Percentiles rank a stretch among this genome's conserved stretches.
Evolutionary conservation across 1,140 invertebrate species (phyloP).

Genomic region (Atopsyche davidsoni): DNA sequence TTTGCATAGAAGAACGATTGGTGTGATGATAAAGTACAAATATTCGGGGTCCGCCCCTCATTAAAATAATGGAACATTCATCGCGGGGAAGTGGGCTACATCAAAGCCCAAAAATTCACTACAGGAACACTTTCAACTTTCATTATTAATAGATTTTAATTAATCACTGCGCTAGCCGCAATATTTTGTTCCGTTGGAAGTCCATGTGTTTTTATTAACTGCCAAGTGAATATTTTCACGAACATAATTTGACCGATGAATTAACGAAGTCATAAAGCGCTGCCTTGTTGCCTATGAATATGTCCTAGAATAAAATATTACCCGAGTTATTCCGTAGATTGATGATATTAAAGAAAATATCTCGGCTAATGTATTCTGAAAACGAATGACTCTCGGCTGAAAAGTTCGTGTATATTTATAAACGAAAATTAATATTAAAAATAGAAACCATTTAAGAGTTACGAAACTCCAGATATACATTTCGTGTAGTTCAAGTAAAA

Average conservation of each 20-base stretch:
- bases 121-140: slow-evolving; percentile 9
- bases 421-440: no score
- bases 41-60: slow-evolving; percentile 20
- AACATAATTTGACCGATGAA: slow-evolving; percentile 4
- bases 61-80: slow-evolving; percentile 27
- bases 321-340: no score
- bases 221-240: slow-evolving; percentile 13
- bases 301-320: no score
- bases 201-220: slow-evolving; percentile 16
- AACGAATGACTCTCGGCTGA: no score
- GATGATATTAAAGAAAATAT: no score
- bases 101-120: slow-evolving; percentile 12
- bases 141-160: slow-evolving; percentile 24
- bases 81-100: slow-evolving; percentile 6
- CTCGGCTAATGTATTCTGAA: no score
- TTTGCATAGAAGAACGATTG: slow-evolving; percentile 21
- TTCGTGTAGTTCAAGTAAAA: no score
- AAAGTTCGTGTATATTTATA: no score
- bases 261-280: no score
- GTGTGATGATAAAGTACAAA: slow-evolving; percentile 7
- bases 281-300: no score
- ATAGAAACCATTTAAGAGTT: no score
- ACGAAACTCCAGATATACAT: no score
- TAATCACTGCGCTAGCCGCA: slow-evolving; percentile 10
- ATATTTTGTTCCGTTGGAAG: slow-evolving; percentile 1